Evolutionary conservation across 2,797 vertebrate genomes (phyloP), one percentile per base, ranked within the genome.

Genomic region (Microhierax caerulescens): DNA sequence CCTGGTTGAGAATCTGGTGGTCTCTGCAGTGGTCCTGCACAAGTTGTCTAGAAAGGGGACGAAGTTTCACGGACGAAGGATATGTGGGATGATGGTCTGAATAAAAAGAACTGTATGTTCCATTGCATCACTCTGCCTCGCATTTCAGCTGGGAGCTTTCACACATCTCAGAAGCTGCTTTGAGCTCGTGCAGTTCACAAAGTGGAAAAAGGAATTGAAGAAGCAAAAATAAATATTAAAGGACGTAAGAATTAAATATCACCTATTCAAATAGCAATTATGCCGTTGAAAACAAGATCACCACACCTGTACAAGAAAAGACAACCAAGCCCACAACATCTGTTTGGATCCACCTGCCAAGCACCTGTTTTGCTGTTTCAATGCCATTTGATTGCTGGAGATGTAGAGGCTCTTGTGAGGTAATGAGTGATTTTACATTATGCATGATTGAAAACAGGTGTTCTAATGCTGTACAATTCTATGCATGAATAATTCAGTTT

Each of bases 381-480:
- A 99, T 99, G 98, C 98, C 97, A 99, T 99, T 98, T 99, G 99
- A 99, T 99, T 99, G 99, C 99, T 99, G 98, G 99, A 98, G 98
- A 99, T 98, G 98, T 98, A 98, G 98, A 99, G 99, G 98, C 99
- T 99, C 99, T 99, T 99, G 99, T 99, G 99, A 99, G 99, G 99
- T 99, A 99, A 99, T 99, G 99, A 99, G 98, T 98, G 98, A 99
- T 98, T 98, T 98, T 98, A 98, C 98, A 98, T 98, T 98, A 99
- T 99, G 99, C 99, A 99, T 99, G 99, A 99, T 99, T 99, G 98
- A 99, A 99, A 99, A 99, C 99, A 99, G 99, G 99, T 99, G 99
- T 99, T 99, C 98, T 98, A 99, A 99, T 98, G 99, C 98, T 98
- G 98, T 98, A 99, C 98, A 98, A 99, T 97, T 98, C 98, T 98